Conservation (phyloP, 2,797 vertebrate species). For the Acridotheres tristis region DNA sequence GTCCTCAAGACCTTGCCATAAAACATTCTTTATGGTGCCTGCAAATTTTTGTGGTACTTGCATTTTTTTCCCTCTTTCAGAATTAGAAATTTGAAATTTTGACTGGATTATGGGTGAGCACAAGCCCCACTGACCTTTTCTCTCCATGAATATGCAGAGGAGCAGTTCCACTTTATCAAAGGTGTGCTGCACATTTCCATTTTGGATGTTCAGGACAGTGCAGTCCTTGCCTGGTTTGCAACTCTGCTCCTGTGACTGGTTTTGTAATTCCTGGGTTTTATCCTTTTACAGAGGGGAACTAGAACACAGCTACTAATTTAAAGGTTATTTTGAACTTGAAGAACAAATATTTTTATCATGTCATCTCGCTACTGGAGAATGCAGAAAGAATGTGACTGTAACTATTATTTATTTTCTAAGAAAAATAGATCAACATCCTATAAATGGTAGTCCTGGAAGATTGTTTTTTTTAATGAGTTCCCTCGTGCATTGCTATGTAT, state of each 20-base stretch:
- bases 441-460: neutral
- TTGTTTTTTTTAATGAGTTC: conserved; percentile 3
- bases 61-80: neutral
- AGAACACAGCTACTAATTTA: neutral
- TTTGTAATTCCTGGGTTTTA: neutral
- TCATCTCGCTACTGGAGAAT: neutral
- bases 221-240: neutral
- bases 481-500: neutral
- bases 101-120: neutral
- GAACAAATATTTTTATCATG: neutral
- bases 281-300: neutral
- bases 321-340: neutral
- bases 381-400: neutral
- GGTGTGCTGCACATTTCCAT: neutral
- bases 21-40: neutral
- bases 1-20: neutral
- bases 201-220: neutral
- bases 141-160: neutral
- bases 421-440: conserved; percentile 19
- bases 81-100: neutral
- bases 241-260: neutral
- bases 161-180: neutral
- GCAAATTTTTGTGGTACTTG: neutral
- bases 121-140: neutral
- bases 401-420: neutral